Percentiles rank a stretch among this genome's conserved stretches.
Conservation (phyloP, 2,888 invertebrate species). For the Apotomis capreana region DNA sequence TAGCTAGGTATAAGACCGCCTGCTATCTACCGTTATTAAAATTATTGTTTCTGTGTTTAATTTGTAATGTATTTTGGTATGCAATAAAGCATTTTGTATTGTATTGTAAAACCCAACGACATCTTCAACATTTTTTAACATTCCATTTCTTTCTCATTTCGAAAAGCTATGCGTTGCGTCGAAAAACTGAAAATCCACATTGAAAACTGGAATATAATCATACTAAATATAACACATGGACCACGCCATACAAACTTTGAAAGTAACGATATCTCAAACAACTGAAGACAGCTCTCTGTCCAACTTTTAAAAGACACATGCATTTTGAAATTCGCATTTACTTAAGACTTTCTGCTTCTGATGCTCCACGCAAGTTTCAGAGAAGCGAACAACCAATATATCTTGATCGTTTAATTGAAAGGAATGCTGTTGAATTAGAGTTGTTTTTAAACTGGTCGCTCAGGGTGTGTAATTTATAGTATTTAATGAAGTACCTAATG, state of each 20-base stretch:
- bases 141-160: too few relatives aligned
- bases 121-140: too few relatives aligned
- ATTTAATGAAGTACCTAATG: slow-evolving; percentile 18
- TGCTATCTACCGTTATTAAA: too few relatives aligned
- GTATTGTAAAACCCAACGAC: too few relatives aligned
- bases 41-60: too few relatives aligned
- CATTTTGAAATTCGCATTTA: neutral
- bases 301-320: neutral
- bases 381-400: neutral
- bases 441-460: slow-evolving; percentile 5
- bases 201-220: neutral
- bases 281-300: neutral
- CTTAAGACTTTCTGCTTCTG: neutral
- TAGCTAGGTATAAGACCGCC: too few relatives aligned
- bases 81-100: too few relatives aligned
- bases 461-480: slow-evolving; percentile 30
- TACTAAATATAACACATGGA: neutral
- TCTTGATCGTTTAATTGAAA: neutral
- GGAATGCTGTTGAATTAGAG: neutral
- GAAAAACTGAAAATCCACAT: too few relatives aligned
- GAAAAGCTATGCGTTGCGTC: too few relatives aligned
- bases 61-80: too few relatives aligned
- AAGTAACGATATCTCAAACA: neutral
- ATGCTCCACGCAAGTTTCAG: slow-evolving; percentile 7
- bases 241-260: neutral